Evolutionary conservation across 2,797 vertebrate species (phyloP).

Genomic region (Remorina albescens): DNA sequence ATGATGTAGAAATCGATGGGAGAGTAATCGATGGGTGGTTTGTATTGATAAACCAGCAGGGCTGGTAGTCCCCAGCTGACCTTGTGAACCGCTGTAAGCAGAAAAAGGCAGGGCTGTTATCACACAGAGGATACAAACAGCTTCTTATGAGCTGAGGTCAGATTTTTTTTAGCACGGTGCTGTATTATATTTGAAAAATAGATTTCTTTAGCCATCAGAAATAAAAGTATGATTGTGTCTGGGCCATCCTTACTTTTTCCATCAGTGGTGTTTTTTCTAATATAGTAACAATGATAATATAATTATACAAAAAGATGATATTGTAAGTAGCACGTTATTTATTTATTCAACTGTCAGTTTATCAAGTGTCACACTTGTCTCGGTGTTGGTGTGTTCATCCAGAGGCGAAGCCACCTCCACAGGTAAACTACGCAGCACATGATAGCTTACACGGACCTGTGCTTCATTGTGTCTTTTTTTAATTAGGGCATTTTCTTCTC

Average conservation of each 20-base stretch:
- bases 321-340: neutral
- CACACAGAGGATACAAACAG: neutral
- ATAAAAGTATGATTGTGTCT: neutral
- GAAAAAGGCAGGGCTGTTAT: neutral
- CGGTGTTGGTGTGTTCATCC: slow-evolving; percentile 1
- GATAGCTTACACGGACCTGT: no score
- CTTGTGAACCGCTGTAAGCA: slow-evolving; percentile 18
- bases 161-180: neutral
- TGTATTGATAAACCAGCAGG: slow-evolving; percentile 60
- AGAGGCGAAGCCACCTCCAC: slow-evolving; percentile 2
- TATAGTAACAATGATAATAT: no score
- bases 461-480: neutral
- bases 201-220: neutral
- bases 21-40: slow-evolving; percentile 70
- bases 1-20: slow-evolving; percentile 67
- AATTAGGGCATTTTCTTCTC: neutral
- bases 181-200: neutral
- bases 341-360: neutral
- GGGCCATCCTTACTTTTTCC: neutral
- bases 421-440: neutral
- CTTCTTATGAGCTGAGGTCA: neutral
- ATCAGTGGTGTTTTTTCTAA: neutral
- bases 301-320: neutral
- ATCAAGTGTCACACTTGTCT: slow-evolving; percentile 1
- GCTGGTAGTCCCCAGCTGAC: slow-evolving; percentile 50